Percentiles rank a stretch among this genome's conserved stretches.
Conservation (phyloP, 2,113 vertebrate species). For the Chloropsis cyanopogon region DNA sequence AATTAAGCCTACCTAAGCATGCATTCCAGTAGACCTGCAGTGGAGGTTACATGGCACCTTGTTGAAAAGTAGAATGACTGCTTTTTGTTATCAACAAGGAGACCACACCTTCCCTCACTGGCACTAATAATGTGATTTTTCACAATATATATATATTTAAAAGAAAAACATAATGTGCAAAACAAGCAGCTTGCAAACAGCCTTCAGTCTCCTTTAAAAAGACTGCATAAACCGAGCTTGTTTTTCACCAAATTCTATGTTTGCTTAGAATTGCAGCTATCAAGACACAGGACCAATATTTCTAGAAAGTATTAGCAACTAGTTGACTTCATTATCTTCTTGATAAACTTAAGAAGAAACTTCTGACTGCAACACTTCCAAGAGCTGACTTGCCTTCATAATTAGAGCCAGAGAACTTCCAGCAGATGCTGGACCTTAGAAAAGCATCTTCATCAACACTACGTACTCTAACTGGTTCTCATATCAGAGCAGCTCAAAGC, state of each 20-base stretch:
- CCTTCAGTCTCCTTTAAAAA: background rate
- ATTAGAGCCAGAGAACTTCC: background rate
- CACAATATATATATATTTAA: background rate
- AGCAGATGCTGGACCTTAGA: background rate
- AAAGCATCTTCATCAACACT: background rate
- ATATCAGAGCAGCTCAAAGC: background rate
- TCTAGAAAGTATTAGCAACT: background rate
- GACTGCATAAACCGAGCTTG: accelerated
- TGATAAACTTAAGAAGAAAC: background rate
- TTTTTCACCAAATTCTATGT: background rate
- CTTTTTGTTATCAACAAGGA: accelerated
- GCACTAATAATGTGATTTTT: background rate
- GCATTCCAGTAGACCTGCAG: background rate
- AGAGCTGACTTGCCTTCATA: background rate
- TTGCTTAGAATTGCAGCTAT: background rate
- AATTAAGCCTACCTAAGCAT: background rate
- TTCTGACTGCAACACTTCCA: background rate
- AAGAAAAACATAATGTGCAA: background rate
- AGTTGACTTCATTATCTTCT: too few relatives aligned
- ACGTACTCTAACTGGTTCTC: accelerated
- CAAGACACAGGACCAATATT: background rate
- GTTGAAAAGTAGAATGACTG: background rate
- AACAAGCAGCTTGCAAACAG: background rate
- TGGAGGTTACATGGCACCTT: accelerated
- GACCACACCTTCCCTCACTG: background rate